Base-by-base conservation (phyloP, 2,888 invertebrate species). In the Drosophila mimetica region DNA sequence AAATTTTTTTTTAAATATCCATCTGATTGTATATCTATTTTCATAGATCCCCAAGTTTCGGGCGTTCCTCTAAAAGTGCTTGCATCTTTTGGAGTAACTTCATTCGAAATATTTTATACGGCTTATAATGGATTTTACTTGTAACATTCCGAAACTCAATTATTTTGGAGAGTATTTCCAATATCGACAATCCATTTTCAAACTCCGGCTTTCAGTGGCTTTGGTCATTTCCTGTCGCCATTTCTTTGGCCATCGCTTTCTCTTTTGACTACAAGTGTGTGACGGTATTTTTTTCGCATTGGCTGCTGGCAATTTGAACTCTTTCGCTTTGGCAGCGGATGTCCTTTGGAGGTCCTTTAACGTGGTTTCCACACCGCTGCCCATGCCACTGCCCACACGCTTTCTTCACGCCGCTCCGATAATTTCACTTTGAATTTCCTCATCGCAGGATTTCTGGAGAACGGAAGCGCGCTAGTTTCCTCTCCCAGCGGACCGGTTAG, bases 311-410 rank as follows among this genome's bases (percentile, higher is more conserved):
- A 75, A 74, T 80, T 80, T 80, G 71, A 75, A 76, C 79, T 85
- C 83, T 77, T 81, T 80, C 75, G 65, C 80, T 89, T 79, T 79
- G 76, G 64, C 67, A 64, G 83, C 87, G 89, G 90, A 90, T 89
- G 86, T 89, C 86, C 84, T 87, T 89, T 86, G 87, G 89, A 90
- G 90, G 86, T 89, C 86, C 84, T 87, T 89, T 87, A 82, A 79
- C 85, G 89, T 86, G 83, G 86, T 79, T 82, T 79, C 65, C 79
- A 87, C 48, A 73, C 67, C 54, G 34, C 46, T 57, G 71, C 59
- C 59, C 22, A 34, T 22, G 51, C 70, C 73, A 61, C 83, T 79
- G 77, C 73, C 77, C 88, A 72, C 74, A 78, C 77, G 71, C 69
- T 77, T 89, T 80, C 81, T 87, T 85, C 82, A 77, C 77, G 82